Evolutionary conservation across 2,113 vertebrate genomes (phyloP).

Genomic region (Hydropotes inermis): DNA sequence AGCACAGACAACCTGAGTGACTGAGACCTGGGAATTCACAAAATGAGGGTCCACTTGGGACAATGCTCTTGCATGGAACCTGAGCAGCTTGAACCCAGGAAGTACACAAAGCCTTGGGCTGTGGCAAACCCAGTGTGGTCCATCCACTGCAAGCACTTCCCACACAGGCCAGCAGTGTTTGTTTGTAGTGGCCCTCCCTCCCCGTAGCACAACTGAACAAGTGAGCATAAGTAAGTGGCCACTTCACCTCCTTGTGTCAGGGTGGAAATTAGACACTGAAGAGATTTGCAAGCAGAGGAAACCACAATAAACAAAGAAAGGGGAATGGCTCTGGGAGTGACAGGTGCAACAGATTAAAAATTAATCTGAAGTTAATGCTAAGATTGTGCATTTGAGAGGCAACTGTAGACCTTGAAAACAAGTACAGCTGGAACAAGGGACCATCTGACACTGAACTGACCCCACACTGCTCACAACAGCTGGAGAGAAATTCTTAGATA

Average conservation of each 20-base stretch:
- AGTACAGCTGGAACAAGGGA: background rate
- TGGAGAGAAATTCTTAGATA: background rate
- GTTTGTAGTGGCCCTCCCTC: background rate
- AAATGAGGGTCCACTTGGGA: background rate
- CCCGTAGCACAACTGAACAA: background rate
- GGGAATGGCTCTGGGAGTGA: background rate
- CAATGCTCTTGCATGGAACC: background rate
- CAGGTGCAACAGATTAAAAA: background rate
- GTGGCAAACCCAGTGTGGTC: background rate
- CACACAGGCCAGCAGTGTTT: background rate
- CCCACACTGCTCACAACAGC: background rate
- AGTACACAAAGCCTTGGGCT: background rate
- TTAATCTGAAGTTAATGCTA: background rate
- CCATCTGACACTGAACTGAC: background rate
- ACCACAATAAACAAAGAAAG: background rate
- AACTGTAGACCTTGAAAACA: background rate
- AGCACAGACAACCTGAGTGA: background rate
- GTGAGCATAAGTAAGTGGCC: background rate
- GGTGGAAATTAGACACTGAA: background rate
- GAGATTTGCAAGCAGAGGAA: background rate
- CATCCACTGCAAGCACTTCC: background rate
- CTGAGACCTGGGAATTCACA: background rate
- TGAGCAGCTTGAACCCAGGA: background rate
- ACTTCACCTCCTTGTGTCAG: background rate
- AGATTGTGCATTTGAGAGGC: background rate